A percentile compares a stretch with the other conserved stretches of the same genome.
Conservation (phyloP, 53 echinoderm and acorn worm species). For the Actinopyga echinites region DNA sequence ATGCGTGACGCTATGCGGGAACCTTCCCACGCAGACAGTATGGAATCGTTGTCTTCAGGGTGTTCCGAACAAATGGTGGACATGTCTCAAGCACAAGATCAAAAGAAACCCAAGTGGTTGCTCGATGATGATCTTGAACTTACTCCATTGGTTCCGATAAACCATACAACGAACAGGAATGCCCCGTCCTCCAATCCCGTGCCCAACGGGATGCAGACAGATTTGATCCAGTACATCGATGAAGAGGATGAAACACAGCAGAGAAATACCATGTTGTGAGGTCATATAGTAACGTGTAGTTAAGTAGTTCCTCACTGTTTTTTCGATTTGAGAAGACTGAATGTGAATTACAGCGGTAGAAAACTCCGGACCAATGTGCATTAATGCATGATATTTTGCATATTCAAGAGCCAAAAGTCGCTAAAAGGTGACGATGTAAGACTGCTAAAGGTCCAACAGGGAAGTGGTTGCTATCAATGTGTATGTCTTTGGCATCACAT, state of each 20-base stretch:
- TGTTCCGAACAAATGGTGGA: constrained; percentile 89
- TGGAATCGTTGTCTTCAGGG: constrained; percentile 88
- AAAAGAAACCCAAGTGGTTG: constrained; percentile 81
- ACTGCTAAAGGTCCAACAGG: too few relatives aligned
- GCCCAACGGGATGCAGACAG: constrained; percentile 75
- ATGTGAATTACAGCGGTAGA: too few relatives aligned
- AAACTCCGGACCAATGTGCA: background rate
- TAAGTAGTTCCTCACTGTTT: too few relatives aligned
- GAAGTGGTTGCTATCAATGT: too few relatives aligned
- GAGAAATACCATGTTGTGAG: constrained; percentile 48
- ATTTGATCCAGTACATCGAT: constrained; percentile 85
- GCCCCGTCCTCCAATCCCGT: constrained; percentile 48
- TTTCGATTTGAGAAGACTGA: too few relatives aligned
- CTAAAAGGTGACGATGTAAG: too few relatives aligned
- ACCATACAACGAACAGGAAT: constrained; percentile 43
- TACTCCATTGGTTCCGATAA: constrained; percentile 69
- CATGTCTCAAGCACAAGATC: constrained; percentile 63
- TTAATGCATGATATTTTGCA: background rate
- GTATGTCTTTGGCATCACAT: too few relatives aligned
- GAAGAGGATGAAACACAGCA: constrained; percentile 79
- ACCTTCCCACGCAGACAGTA: constrained; percentile 77
- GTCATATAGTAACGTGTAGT: too few relatives aligned
- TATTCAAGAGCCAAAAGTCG: too few relatives aligned
- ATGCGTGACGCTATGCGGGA: constrained; percentile 89
- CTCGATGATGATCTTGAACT: constrained; percentile 77